phyloP scores from a whole-genome alignment of 1,140 invertebrate species.

The Episyrphus balteatus region DNA sequence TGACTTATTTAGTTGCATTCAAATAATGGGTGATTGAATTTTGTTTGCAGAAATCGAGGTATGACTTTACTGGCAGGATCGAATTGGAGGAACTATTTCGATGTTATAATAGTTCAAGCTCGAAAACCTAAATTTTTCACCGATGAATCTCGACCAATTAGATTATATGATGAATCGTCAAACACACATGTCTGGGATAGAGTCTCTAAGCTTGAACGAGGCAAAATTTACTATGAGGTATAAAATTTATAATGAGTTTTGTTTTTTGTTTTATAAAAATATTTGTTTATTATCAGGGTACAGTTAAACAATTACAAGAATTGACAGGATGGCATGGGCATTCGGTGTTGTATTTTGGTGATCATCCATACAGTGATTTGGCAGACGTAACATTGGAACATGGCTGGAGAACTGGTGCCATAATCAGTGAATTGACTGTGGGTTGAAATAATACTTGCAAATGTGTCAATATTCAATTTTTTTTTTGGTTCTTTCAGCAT shows the following conservation, averaged over 20 bases:
- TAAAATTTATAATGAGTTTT: conserved; percentile 8
- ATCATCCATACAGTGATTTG: conserved; percentile 95
- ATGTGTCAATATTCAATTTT: neutral
- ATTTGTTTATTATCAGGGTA: conserved; percentile 53
- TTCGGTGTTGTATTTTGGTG: conserved; percentile 92
- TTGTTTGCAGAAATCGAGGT: conserved; percentile 65
- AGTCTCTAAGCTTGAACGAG: conserved; percentile 76
- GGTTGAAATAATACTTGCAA: conserved; percentile 11
- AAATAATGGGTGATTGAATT: too few species aligned
- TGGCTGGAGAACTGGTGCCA: conserved; percentile 96
- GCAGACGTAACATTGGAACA: conserved; percentile 92
- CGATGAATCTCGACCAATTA: conserved; percentile 77
- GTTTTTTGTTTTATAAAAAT: neutral
- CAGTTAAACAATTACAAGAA: conserved; percentile 79
- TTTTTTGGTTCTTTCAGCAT: conserved; percentile 49
- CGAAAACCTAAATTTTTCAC: conserved; percentile 94
- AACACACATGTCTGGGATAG: conserved; percentile 82
- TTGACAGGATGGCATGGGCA: conserved; percentile 87
- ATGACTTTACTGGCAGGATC: conserved; percentile 82
- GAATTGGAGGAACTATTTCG: conserved; percentile 86
- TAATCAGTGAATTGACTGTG: conserved; percentile 85
- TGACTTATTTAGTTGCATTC: too few species aligned
- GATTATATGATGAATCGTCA: conserved; percentile 72
- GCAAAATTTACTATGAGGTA: conserved; percentile 87
- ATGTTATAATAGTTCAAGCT: conserved; percentile 89